Conservation (phyloP, 2,797 vertebrate species). For the Xenops minutus region DNA sequence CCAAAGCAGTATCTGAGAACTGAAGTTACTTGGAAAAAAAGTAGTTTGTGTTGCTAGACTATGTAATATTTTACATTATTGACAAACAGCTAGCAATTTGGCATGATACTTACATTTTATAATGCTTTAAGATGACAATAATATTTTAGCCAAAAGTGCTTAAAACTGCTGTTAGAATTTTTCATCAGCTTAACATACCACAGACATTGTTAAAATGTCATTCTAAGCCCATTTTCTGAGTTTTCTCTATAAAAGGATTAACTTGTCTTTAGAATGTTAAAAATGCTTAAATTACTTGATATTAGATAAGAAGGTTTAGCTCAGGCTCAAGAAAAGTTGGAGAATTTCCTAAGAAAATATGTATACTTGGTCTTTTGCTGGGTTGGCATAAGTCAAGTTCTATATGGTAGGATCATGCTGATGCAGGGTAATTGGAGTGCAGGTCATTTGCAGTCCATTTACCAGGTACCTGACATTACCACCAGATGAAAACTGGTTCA, state of each 20-base stretch:
- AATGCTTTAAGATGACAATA: background rate
- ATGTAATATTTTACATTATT: background rate
- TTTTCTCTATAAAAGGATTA: constrained; percentile 58
- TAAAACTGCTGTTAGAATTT: constrained; percentile 48
- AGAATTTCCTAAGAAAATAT: constrained; percentile 45
- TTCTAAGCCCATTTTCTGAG: constrained; percentile 62
- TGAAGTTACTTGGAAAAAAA: background rate
- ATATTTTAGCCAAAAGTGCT: constrained; percentile 15
- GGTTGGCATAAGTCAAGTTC: background rate
- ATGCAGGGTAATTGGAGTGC: background rate
- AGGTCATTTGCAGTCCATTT: constrained; percentile 5
- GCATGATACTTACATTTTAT: background rate
- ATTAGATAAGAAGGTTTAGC: constrained; percentile 60
- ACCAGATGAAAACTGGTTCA: background rate
- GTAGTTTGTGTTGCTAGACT: background rate
- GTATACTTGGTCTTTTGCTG: background rate
- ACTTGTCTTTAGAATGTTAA: constrained; percentile 59
- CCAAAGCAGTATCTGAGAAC: background rate
- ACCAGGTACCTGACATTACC: background rate
- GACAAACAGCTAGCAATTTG: background rate
- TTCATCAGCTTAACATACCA: constrained; percentile 50
- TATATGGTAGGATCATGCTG: background rate
- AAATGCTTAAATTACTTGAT: constrained; percentile 61
- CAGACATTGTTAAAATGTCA: constrained; percentile 54
- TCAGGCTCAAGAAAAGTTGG: background rate